phyloP scores from a whole-genome alignment of 1,140 invertebrate species.

The Octopus sinensis region DNA sequence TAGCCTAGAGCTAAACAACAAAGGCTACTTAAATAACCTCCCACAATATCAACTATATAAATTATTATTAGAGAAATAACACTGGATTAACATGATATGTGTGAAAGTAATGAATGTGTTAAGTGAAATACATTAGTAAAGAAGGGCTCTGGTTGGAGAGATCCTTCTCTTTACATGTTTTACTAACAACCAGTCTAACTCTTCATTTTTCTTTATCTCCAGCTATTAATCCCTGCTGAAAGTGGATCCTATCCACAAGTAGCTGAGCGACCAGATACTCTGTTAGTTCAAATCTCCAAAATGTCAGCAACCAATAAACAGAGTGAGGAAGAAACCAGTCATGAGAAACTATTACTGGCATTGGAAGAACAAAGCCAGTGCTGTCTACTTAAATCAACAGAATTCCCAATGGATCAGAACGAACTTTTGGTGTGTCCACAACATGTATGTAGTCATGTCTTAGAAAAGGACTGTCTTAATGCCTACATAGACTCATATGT shows the following conservation, averaged over 20 bases:
- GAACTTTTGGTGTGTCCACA: conserved; percentile 72
- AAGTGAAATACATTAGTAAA: no score
- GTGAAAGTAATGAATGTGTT: no score
- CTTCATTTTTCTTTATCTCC: conserved; percentile 18
- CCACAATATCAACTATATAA: no score
- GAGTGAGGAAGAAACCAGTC: conserved; percentile 65
- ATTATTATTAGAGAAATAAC: no score
- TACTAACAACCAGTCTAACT: not conserved
- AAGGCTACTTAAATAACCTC: no score
- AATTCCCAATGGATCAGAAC: conserved; percentile 68
- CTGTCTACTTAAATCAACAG: conserved; percentile 69
- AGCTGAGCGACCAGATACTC: conserved; percentile 74
- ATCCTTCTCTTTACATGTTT: no score
- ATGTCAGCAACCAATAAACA: conserved; percentile 77
- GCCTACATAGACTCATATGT: conserved; percentile 31
- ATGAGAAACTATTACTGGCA: conserved; percentile 71
- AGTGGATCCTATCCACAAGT: conserved; percentile 65
- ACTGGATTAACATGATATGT: no score
- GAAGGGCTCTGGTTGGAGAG: no score
- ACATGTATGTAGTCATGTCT: conserved; percentile 50
- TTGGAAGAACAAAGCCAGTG: conserved; percentile 71
- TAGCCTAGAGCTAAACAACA: no score
- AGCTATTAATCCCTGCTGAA: conserved; percentile 63
- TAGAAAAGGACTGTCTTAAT: conserved; percentile 27
- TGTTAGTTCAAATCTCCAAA: conserved; percentile 79